Base-by-base conservation (phyloP, 2,113 vertebrate genomes). In the Dicerorhinus sumatrensis region DNA sequence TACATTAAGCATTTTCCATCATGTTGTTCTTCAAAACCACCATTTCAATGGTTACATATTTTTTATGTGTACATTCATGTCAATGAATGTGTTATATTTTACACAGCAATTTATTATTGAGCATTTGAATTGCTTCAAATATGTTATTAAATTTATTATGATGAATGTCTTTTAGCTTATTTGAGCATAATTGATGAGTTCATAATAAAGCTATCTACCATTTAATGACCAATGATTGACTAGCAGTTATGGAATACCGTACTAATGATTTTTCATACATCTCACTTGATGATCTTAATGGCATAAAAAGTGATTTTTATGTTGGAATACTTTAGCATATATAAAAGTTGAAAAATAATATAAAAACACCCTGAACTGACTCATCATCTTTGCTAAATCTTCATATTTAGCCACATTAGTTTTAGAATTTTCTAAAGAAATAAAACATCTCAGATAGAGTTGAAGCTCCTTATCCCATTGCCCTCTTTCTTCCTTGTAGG, bases 231-330 rank as follows among this genome's bases (percentile, higher is more conserved):
- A 83, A 27, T 73, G 75, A 96, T 63, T 94, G 36, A 89, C 67
- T 77, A 51, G 14, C 9, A 48, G 13, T 93, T 88, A 81, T n/a
- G 18, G 29, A 84, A 20, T 33, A 33, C 14, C n/a, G 11, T 72
- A 36, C 23, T 91, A 77, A 77, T 96, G 46, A 91, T 48, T 76
- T 89, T 92, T 94, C 46, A n/a, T 72, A 39, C 14, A 89, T 81
- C n/a, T 98, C 79, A 77, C 82, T 86, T 76, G 60, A 82, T 94
- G 23, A 67, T 42, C 31, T 89, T 81, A 93, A 77, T 21, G 73
- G 29, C 42, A 95, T 42, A 85, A 85, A 91, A n/a, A 54, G 6
- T 93, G 63, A 67, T 90, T 56, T 63, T 70, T 75, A 83, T 77
- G 33, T 67, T 91, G 56, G 27, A 72, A 60, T 82, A 58, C 25